These are phyloP conservation scores for Scolopax rusticola DNA, from an alignment of 2,797 vertebrate species.

Conservation along the genomic window DNA sequence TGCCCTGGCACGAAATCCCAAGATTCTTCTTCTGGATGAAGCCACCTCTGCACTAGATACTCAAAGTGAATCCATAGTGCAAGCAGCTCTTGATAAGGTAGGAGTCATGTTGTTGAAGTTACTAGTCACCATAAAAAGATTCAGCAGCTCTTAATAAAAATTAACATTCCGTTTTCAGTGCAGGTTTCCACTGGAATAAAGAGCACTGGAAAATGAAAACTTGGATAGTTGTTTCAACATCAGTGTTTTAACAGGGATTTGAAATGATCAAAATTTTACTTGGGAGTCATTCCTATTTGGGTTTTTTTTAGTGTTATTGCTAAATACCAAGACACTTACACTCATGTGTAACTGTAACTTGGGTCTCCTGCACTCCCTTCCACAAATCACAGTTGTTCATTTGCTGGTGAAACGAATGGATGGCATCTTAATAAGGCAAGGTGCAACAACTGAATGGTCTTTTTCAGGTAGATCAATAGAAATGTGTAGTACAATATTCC, in stretches of 20 bases:
- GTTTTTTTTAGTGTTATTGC: background rate
- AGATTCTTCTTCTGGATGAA: slow-evolving; percentile 82
- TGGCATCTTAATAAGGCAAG: background rate
- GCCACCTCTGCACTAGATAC: slow-evolving; percentile 82
- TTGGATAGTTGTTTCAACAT: background rate
- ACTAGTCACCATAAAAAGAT: background rate
- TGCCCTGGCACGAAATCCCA: slow-evolving; percentile 81
- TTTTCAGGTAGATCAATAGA: background rate
- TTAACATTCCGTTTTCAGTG: background rate
- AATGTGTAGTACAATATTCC: background rate
- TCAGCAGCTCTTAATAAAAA: background rate
- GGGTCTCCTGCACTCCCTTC: background rate
- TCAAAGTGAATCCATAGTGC: slow-evolving; percentile 82
- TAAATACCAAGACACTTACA: background rate
- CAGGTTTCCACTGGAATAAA: background rate
- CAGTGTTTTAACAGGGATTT: background rate
- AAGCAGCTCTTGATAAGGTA: slow-evolving; percentile 82
- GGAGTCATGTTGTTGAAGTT: background rate
- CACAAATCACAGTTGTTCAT: background rate
- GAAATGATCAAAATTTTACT: background rate
- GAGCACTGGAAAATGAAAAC: background rate
- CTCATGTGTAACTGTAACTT: background rate
- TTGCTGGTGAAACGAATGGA: background rate
- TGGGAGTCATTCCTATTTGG: accelerated
- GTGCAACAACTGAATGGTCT: background rate